Conservation (phyloP, 2,888 invertebrate species). For the Andrena minutula region DNA sequence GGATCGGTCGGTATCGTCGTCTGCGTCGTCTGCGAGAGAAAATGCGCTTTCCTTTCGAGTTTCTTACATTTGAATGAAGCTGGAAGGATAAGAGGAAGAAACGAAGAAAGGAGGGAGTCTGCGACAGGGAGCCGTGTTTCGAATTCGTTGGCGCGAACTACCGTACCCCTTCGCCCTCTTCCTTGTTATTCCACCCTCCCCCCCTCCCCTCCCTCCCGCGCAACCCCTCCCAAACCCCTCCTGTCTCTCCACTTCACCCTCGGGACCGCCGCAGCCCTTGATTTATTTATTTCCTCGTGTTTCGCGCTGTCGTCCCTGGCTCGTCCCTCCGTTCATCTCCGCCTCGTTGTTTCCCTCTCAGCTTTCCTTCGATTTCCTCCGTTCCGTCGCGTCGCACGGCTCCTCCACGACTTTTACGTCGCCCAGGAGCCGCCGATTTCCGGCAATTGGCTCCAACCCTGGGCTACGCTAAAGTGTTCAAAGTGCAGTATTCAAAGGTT, state of each 20-base stretch:
- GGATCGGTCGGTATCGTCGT: constrained; percentile 51
- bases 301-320: constrained; percentile 57
- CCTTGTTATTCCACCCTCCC: constrained; percentile 34
- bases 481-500: constrained; percentile 54
- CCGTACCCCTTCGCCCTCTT: constrained; percentile 29
- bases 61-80: constrained; percentile 69
- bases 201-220: neutral
- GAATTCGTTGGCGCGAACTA: constrained; percentile 63
- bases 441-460: constrained; percentile 70
- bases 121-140: constrained; percentile 30
- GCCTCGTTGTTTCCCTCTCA: constrained; percentile 51
- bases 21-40: constrained; percentile 45
- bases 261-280: constrained; percentile 56
- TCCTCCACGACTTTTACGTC: constrained; percentile 67
- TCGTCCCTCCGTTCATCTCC: constrained; percentile 46
- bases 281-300: constrained; percentile 72
- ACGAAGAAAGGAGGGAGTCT: constrained; percentile 23
- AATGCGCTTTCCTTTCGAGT: constrained; percentile 69
- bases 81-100: constrained; percentile 49
- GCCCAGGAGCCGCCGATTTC: constrained; percentile 73
- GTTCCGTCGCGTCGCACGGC: constrained; percentile 40
- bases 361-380: constrained; percentile 56
- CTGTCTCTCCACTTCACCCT: constrained; percentile 41
- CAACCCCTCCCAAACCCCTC: constrained; percentile 13
- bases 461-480: constrained; percentile 21